A percentile compares a stretch with the other conserved stretches of the same genome.
These are phyloP conservation scores for Lepidurus packardi DNA, from an alignment of 1,140 invertebrate species.

Conservation along the genomic window DNA sequence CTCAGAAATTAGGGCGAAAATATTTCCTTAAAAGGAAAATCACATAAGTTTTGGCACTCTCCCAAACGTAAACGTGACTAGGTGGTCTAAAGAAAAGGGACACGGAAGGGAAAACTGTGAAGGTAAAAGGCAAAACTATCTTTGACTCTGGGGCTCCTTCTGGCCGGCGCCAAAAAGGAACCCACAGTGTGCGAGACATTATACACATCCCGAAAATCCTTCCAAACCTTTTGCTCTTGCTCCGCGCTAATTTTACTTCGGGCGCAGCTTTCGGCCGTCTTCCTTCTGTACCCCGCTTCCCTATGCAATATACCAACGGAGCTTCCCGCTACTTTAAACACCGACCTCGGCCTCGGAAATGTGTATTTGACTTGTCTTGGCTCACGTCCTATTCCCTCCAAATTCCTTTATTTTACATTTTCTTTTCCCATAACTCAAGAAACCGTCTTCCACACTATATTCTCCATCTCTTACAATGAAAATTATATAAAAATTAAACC, in stretches of 20 bases:
- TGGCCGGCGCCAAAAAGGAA: background rate
- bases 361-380: slow-evolving; percentile 14
- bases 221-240: slow-evolving; percentile 6
- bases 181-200: slow-evolving; percentile 13
- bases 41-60: background rate
- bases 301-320: background rate
- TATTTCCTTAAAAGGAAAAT: background rate
- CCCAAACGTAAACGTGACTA: background rate
- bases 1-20: background rate
- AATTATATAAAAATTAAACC: too few relatives aligned
- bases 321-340: background rate
- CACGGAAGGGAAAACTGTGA: background rate
- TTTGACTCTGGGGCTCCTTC: slow-evolving; percentile 13
- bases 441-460: too few relatives aligned
- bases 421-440: too few relatives aligned
- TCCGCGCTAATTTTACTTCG: slow-evolving; percentile 17
- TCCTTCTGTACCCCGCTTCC: background rate
- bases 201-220: slow-evolving; percentile 5
- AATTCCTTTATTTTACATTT: background rate
- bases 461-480: too few relatives aligned
- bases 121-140: background rate
- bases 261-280: background rate
- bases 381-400: background rate
- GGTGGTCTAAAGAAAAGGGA: background rate
- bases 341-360: background rate